Evolutionary conservation across 2,113 vertebrate genomes (phyloP).

Genomic region (Oryzias woworae): DNA sequence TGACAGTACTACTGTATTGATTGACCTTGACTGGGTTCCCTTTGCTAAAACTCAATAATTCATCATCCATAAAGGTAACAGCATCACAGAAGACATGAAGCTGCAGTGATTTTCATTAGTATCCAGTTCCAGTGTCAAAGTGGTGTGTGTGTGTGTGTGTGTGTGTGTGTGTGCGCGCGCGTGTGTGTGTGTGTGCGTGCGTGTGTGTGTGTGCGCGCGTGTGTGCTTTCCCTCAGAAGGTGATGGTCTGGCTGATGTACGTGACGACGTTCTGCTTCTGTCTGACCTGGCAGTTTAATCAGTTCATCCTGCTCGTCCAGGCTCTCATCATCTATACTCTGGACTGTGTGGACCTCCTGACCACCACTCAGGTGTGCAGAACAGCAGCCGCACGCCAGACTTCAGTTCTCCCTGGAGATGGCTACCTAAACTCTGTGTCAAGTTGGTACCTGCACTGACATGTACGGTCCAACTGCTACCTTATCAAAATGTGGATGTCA

Average conservation of each 20-base stretch:
- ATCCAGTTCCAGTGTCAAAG: background rate
- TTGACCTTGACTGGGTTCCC: background rate
- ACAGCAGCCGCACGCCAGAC: too few relatives aligned
- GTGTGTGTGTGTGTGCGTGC: background rate
- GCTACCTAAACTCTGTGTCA: too few relatives aligned
- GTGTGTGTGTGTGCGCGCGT: too few relatives aligned
- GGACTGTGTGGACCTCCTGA: slow-evolving; percentile 87
- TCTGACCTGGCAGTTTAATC: slow-evolving; percentile 97
- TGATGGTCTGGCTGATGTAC: slow-evolving; percentile 85
- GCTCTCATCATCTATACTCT: slow-evolving; percentile 86
- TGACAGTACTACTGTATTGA: background rate
- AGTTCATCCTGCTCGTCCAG: slow-evolving; percentile 93
- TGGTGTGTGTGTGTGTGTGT: background rate
- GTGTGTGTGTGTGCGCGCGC: too few relatives aligned
- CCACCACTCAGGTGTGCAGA: slow-evolving; percentile 80
- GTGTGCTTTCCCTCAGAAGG: slow-evolving; percentile 74
- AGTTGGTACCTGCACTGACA: too few relatives aligned
- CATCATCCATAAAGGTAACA: background rate
- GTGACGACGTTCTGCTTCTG: slow-evolving; percentile 90
- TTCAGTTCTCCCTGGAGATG: too few relatives aligned
- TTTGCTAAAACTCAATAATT: background rate
- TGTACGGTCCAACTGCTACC: too few relatives aligned
- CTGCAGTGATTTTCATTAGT: background rate
- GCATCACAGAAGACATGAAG: background rate
- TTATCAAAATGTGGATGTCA: too few relatives aligned